A percentile compares a stretch with the other conserved stretches of the same genome.
Conservation (phyloP, 35 echinoderm and acorn worm species). For the Patiria miniata region DNA sequence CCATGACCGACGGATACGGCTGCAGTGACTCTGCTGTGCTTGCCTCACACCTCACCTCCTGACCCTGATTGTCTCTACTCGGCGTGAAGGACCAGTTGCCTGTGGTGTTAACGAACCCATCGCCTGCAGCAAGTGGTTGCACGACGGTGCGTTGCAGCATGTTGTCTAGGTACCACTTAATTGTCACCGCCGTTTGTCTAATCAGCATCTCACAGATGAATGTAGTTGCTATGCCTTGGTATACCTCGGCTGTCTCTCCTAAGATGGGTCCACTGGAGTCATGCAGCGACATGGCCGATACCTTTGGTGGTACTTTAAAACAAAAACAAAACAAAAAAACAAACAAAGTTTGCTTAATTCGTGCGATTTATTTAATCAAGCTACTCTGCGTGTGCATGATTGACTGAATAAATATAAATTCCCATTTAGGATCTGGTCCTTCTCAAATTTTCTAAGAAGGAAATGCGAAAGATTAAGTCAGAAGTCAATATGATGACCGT, state of each 20-base stretch:
- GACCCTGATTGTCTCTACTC: neutral
- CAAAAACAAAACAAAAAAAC: neutral
- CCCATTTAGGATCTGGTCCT: too few species aligned
- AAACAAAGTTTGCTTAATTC: neutral
- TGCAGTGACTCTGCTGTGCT: neutral
- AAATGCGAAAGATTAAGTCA: too few species aligned
- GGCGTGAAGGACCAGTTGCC: conserved; percentile 6
- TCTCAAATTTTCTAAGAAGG: too few species aligned
- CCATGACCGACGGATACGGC: neutral
- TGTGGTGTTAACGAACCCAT: neutral
- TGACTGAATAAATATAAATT: too few species aligned
- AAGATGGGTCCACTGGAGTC: neutral
- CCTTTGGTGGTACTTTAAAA: conserved; percentile 8
- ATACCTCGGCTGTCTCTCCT: neutral
- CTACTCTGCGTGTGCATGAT: too few species aligned
- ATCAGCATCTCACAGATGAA: neutral
- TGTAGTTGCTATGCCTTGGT: neutral
- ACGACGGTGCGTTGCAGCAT: neutral
- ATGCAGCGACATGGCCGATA: neutral
- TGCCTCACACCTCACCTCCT: neutral
- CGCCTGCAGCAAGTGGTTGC: neutral
- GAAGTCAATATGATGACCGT: too few species aligned
- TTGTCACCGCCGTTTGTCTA: neutral
- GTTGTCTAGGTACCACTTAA: conserved; percentile 9
- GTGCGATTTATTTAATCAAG: too few species aligned